A percentile compares a stretch with the other conserved stretches of the same genome.
phyloP scores from a whole-genome alignment of 2,888 invertebrate genomes.

The Carcina quercana region DNA sequence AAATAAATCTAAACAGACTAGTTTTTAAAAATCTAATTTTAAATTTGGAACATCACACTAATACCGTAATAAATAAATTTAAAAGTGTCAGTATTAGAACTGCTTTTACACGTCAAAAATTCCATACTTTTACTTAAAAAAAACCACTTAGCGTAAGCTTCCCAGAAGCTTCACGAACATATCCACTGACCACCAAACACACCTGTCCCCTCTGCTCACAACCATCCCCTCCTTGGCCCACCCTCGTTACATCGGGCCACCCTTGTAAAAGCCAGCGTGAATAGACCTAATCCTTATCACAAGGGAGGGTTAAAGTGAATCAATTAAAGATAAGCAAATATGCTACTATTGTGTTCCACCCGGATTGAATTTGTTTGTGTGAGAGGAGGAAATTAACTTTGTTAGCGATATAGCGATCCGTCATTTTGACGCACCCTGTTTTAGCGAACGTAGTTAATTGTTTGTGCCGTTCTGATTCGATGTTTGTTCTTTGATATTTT shows the following conservation, averaged over 20 bases:
- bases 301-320: slow-evolving; percentile 65
- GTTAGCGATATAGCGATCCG: slow-evolving; percentile 55
- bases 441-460: slow-evolving; percentile 37
- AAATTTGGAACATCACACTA: too few species aligned
- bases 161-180: slow-evolving; percentile 16
- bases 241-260: slow-evolving; percentile 59
- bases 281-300: slow-evolving; percentile 71
- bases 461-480: slow-evolving; percentile 30
- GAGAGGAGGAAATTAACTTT: slow-evolving; percentile 69
- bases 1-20: too few species aligned
- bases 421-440: slow-evolving; percentile 52
- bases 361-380: slow-evolving; percentile 63
- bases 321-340: slow-evolving; percentile 75
- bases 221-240: slow-evolving; percentile 36
- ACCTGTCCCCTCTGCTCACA: not conserved
- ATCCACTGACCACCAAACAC: slow-evolving; percentile 16
- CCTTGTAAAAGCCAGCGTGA: slow-evolving; percentile 73
- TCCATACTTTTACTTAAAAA: too few species aligned
- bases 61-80: too few species aligned
- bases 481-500: slow-evolving; percentile 10
- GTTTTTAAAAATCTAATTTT: too few species aligned
- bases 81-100: too few species aligned
- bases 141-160: too few species aligned
- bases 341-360: slow-evolving; percentile 50
- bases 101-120: too few species aligned